Evolutionary conservation across 1,140 invertebrate species (phyloP).

Genomic region (Halesus radiatus): DNA sequence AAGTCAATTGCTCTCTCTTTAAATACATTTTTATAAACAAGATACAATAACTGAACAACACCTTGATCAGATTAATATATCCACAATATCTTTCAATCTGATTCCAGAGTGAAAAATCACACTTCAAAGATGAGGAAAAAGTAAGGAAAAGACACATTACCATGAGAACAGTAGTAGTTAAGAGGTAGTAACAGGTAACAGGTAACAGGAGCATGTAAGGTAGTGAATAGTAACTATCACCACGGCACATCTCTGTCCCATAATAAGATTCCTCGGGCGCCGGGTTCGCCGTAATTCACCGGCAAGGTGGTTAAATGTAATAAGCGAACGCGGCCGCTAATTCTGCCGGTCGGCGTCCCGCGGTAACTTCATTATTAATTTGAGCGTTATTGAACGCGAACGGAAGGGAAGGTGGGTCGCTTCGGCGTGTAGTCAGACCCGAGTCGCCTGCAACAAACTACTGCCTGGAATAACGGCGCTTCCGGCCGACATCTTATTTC

Average conservation of each 20-base stretch:
- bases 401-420: background rate
- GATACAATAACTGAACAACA: too few species aligned
- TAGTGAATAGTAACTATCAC: background rate
- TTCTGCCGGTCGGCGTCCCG: slow-evolving; percentile 28
- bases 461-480: background rate
- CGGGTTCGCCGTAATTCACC: slow-evolving; percentile 32
- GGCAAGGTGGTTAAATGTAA: slow-evolving; percentile 44
- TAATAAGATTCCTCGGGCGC: slow-evolving; percentile 42
- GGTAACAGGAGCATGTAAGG: too few species aligned
- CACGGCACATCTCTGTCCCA: background rate
- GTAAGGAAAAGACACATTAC: too few species aligned
- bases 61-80: too few species aligned
- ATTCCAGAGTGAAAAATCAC: too few species aligned
- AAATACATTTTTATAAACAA: too few species aligned
- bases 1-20: too few species aligned
- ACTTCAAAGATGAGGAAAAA: too few species aligned
- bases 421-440: background rate
- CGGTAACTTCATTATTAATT: slow-evolving; percentile 49
- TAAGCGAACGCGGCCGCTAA: slow-evolving; percentile 45
- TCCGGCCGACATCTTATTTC: background rate
- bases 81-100: too few species aligned
- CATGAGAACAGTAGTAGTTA: too few species aligned
- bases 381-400: slow-evolving; percentile 47
- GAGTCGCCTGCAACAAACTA: background rate
- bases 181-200: too few species aligned